Evolutionary conservation across 2,113 vertebrate species (phyloP).

Genomic region (Grantiella picta): DNA sequence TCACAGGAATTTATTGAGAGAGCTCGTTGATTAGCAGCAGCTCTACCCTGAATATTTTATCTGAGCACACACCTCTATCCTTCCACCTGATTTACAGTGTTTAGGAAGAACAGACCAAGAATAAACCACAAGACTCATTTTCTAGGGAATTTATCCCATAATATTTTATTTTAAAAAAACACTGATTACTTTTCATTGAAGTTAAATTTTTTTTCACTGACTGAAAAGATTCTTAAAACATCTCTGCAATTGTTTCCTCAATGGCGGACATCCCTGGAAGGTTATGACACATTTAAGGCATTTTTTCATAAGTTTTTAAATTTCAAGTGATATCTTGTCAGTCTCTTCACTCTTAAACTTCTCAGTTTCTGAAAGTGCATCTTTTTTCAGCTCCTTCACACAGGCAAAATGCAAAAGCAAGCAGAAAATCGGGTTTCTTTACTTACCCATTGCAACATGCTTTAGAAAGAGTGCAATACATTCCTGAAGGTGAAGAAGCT

Average conservation of each 20-base stretch:
- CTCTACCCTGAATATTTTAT: neutral
- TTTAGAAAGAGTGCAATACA: neutral
- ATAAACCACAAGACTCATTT: neutral
- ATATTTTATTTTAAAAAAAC: neutral
- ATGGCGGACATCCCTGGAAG: neutral
- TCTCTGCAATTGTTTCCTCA: neutral
- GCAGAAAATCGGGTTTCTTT: neutral
- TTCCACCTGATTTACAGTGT: neutral
- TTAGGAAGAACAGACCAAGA: neutral
- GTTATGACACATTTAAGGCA: neutral
- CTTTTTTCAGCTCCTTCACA: neutral
- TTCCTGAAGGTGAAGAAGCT: neutral
- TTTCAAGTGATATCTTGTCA: neutral
- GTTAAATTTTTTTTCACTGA: neutral
- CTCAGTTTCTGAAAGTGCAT: neutral
- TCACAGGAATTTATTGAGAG: neutral
- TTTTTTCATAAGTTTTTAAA: neutral
- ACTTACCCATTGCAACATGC: neutral
- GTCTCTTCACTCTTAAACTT: neutral
- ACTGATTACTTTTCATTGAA: neutral
- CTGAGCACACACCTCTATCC: neutral
- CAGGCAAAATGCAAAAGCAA: neutral
- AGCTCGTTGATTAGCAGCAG: fast-evolving
- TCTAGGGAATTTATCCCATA: neutral
- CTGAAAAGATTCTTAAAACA: neutral